Evolutionary conservation across 2,797 vertebrate genomes (phyloP).

Genomic region (Apogon talboti): DNA sequence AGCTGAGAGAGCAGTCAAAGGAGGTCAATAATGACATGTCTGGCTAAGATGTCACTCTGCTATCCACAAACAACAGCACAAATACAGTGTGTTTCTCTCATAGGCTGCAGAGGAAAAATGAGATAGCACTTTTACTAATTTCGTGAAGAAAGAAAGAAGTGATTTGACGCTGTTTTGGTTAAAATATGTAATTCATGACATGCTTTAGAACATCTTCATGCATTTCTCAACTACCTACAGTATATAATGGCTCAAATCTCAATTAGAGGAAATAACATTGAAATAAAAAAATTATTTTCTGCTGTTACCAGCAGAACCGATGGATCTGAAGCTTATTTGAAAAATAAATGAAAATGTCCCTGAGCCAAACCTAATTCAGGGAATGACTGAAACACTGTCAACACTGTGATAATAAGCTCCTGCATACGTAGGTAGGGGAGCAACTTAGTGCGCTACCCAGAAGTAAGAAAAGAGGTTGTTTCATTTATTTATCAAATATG

Average conservation of each 20-base stretch:
- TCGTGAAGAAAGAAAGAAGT: slow-evolving; percentile 14
- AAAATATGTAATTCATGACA: slow-evolving; percentile 51
- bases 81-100: slow-evolving; percentile 12
- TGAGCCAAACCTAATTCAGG: slow-evolving; percentile 50
- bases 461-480: slow-evolving; percentile 78
- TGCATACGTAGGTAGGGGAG: slow-evolving; percentile 55
- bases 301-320: slow-evolving; percentile 22
- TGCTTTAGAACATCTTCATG: slow-evolving; percentile 33
- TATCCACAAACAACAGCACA: slow-evolving; percentile 11
- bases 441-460: slow-evolving; percentile 54
- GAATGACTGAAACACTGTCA: slow-evolving; percentile 47
- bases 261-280: slow-evolving; percentile 3
- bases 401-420: slow-evolving; percentile 52
- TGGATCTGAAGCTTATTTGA: slow-evolving; percentile 32
- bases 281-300: slow-evolving; percentile 1
- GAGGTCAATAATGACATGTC: slow-evolving; percentile 54
- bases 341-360: slow-evolving; percentile 53
- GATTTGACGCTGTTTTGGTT: slow-evolving; percentile 6
- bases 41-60: slow-evolving; percentile 35
- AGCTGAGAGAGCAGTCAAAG: slow-evolving; percentile 41
- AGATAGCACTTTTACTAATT: slow-evolving; percentile 6
- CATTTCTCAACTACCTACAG: neutral
- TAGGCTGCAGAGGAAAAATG: neutral
- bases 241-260: slow-evolving; percentile 18
- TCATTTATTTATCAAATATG: slow-evolving; percentile 84